Evolutionary conservation across 2,888 invertebrate species (phyloP), one percentile per base, ranked within the genome.

Genomic region (Plutella xylostella): DNA sequence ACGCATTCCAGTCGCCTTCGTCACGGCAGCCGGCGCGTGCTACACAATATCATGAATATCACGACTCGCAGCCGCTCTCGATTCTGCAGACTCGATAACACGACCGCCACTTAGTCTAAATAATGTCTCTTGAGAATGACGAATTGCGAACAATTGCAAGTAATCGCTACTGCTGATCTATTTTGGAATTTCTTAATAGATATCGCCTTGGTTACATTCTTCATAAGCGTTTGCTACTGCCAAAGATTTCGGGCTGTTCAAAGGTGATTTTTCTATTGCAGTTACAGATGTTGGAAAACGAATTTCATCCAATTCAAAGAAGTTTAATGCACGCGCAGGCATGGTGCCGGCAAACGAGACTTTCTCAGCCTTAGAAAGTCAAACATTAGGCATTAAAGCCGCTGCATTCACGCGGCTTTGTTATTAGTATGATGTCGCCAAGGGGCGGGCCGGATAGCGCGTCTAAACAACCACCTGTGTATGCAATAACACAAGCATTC

Each of bases 1-100:
- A 64, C 63, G 77, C 83, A 83, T 80, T 72, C 83, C 83, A 72
- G 66, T 56, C 65, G 68, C 55, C 73, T 80, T 75, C 72, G 82
- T 83, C 83, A 80, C 73, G 64, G 61, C 62, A 55, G 62, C 53
- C 55, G 55, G 66, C 72, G 70, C 71, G 68, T 66, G 71, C 74
- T 72, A 69, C 70, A 72, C 68, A 73, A 67, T 70, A 72, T 70
- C 69, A 61, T 61, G 65, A 37, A 61, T 64, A 68, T 70, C 73
- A 70, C 69, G 71, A 72, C 61, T 65, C 60, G 38, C 6, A 20
- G 20, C 42, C 53, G 57, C 57, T 61, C 60, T 63, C 60, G 59
- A 67, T 34, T 20, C 39, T n/a, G 39, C 39, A 63, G 59, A 65
- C 65, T 63, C 60, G 61, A 69, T 63, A 65, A 60, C 60, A 58